These are phyloP conservation scores for Calephelis perditalis DNA, from an alignment of 2,888 invertebrate genomes.

Conservation along the genomic window DNA sequence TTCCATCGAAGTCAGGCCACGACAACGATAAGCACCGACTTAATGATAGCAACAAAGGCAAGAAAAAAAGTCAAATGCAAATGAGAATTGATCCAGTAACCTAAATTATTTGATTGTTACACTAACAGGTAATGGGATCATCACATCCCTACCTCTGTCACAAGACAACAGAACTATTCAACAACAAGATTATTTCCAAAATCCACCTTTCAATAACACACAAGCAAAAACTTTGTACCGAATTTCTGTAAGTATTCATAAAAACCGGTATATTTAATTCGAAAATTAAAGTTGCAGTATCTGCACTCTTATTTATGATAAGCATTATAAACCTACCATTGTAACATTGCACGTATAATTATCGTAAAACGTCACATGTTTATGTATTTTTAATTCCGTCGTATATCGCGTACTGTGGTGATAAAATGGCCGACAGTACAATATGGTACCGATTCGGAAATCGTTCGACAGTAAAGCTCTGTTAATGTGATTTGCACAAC, in stretches of 20 bases:
- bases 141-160: too few relatives aligned
- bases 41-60: too few relatives aligned
- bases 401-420: constrained; percentile 52
- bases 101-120: too few relatives aligned
- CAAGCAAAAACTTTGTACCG: neutral
- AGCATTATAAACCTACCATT: constrained; percentile 59
- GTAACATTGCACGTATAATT: constrained; percentile 63
- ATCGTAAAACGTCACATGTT: constrained; percentile 73
- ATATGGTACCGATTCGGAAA: constrained; percentile 54
- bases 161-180: too few relatives aligned
- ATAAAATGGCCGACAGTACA: constrained; percentile 48
- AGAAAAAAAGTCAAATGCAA: too few relatives aligned
- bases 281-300: constrained; percentile 32
- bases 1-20: too few relatives aligned
- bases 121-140: too few relatives aligned
- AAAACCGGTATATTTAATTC: constrained; percentile 29
- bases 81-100: too few relatives aligned
- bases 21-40: too few relatives aligned
- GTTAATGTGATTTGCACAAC: constrained; percentile 50
- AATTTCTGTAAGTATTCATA: constrained; percentile 18
- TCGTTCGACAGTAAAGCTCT: constrained; percentile 62
- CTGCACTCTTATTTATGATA: constrained; percentile 38
- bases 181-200: too few relatives aligned
- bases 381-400: constrained; percentile 75
- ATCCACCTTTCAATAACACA: too few relatives aligned